These are phyloP conservation scores for Sebastes itinus DNA, from an alignment of 2,797 vertebrate species.

Conservation along the genomic window DNA sequence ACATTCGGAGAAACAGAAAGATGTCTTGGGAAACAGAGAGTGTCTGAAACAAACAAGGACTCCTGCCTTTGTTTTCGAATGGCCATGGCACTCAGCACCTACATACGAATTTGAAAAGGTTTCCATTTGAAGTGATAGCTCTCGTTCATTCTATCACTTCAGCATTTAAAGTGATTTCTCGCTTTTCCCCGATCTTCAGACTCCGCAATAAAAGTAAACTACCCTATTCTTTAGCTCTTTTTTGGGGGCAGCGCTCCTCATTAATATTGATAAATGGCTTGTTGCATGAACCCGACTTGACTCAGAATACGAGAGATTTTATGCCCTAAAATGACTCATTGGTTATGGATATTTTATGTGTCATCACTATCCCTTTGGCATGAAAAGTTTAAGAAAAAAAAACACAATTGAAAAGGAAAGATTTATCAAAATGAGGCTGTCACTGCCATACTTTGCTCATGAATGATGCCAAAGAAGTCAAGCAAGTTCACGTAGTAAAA, in stretches of 20 bases:
- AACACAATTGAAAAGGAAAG: neutral
- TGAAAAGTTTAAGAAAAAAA: neutral
- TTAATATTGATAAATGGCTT: slow-evolving; percentile 41
- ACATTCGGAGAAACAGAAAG: slow-evolving; percentile 22
- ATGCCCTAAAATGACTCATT: slow-evolving; percentile 15
- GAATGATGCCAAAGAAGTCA: neutral
- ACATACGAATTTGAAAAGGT: slow-evolving; percentile 6
- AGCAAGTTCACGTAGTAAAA: slow-evolving; percentile 7
- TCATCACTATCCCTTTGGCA: slow-evolving; percentile 9
- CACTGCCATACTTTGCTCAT: neutral
- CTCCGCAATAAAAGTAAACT: slow-evolving; percentile 6
- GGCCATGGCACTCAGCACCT: slow-evolving; percentile 1
- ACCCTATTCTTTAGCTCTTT: slow-evolving; percentile 4
- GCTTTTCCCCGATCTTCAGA: neutral
- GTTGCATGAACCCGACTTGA: slow-evolving; percentile 6
- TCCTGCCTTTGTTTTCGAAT: slow-evolving; percentile 6
- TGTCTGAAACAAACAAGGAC: slow-evolving; percentile 7
- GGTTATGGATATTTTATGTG: slow-evolving; percentile 23
- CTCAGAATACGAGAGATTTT: slow-evolving; percentile 8
- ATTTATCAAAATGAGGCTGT: slow-evolving; percentile 13
- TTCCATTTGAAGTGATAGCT: slow-evolving; percentile 14
- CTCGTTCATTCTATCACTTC: neutral
- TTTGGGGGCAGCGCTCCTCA: neutral
- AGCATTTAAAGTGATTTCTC: slow-evolving; percentile 3
- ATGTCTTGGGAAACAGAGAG: neutral